Conservation (phyloP, 2,888 invertebrate genomes). For the Belgica antarctica region DNA sequence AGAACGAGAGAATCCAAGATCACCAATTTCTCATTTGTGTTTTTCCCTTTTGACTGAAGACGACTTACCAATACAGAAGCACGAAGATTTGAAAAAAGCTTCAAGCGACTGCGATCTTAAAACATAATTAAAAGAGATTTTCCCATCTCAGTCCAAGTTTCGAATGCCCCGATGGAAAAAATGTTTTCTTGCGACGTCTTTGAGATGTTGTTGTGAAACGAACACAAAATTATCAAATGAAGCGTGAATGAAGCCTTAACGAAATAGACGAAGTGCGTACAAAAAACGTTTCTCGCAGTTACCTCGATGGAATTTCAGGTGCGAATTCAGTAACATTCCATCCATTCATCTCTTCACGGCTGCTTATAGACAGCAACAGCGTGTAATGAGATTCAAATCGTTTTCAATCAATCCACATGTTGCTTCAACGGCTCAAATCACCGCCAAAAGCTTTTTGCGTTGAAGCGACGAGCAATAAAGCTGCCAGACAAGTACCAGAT, state of each 20-base stretch:
- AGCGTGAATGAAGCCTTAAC: slow-evolving; percentile 28
- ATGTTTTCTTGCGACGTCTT: slow-evolving; percentile 14
- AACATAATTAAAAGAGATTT: not conserved
- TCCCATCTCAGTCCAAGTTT: not conserved
- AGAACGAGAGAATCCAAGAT: not conserved
- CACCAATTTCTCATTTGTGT: not conserved
- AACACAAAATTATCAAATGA: slow-evolving; percentile 37
- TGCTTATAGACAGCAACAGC: not conserved
- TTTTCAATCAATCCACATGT: slow-evolving; percentile 24
- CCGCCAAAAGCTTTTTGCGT: not conserved
- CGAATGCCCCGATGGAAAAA: slow-evolving; percentile 18
- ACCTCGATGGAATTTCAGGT: not conserved
- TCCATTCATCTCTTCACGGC: slow-evolving; percentile 2
- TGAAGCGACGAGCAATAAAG: not conserved
- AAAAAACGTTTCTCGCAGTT: not conserved
- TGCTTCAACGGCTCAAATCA: slow-evolving; percentile 1
- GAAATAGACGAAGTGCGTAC: not conserved
- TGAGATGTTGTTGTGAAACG: slow-evolving; percentile 37
- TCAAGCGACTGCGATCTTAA: not conserved
- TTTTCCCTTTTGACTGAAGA: not conserved
- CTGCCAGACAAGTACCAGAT: slow-evolving; percentile 20
- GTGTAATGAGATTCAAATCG: not conserved
- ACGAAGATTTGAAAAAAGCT: not conserved
- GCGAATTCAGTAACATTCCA: not conserved
- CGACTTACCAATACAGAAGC: not conserved